Evolutionary conservation across 2,797 vertebrate genomes (phyloP).

Genomic region (Xenopus petersii): DNA sequence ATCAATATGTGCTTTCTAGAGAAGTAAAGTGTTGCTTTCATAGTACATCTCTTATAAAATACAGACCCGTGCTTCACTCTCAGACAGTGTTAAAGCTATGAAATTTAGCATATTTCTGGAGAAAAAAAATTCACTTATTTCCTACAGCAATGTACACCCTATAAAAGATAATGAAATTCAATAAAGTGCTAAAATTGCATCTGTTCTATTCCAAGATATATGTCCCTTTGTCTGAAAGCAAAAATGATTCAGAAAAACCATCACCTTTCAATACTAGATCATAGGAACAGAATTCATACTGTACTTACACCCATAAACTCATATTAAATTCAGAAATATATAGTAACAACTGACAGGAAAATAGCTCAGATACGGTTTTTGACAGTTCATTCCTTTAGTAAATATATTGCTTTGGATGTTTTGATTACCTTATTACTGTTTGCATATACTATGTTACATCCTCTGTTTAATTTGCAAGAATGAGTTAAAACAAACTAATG

Average conservation of each 20-base stretch:
- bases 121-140: conserved; percentile 1
- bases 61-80: neutral
- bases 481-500: too few relatives aligned
- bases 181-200: conserved; percentile 11
- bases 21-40: conserved; percentile 1
- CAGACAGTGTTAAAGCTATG: conserved; percentile 3
- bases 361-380: too few relatives aligned
- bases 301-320: neutral
- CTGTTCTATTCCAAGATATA: conserved; percentile 5
- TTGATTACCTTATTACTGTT: too few relatives aligned
- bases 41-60: neutral
- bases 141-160: conserved; percentile 3
- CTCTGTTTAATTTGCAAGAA: too few relatives aligned
- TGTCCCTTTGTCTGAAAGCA: neutral
- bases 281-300: too few relatives aligned
- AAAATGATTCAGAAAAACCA: neutral
- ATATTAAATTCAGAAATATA: neutral
- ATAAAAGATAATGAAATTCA: conserved; percentile 18
- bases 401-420: too few relatives aligned
- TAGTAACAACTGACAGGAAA: too few relatives aligned
- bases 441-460: too few relatives aligned
- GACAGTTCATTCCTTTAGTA: too few relatives aligned
- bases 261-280: neutral
- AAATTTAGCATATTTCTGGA: conserved; percentile 8
- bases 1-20: conserved; percentile 8